Conservation (phyloP, 1,140 invertebrate species). For the Hermatobates lingyangjiaoensis region DNA sequence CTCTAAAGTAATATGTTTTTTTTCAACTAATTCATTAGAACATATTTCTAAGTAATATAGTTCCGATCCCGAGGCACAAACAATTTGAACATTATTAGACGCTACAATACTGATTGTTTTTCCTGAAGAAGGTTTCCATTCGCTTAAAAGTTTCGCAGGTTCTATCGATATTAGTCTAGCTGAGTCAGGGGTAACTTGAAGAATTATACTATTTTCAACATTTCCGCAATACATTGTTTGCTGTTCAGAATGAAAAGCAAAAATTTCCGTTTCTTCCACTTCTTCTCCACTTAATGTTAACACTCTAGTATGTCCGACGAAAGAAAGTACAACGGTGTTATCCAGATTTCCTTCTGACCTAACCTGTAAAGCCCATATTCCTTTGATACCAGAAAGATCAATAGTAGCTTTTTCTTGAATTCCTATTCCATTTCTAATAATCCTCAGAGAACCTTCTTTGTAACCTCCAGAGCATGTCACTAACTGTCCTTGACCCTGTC, state of each 20-base stretch:
- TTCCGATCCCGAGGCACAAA: slow-evolving; percentile 74
- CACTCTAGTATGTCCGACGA: slow-evolving; percentile 70
- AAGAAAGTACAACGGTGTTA: slow-evolving; percentile 79
- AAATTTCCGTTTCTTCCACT: slow-evolving; percentile 87
- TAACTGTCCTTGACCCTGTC: slow-evolving; percentile 92
- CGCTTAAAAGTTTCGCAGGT: slow-evolving; percentile 35
- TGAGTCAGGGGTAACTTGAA: slow-evolving; percentile 60
- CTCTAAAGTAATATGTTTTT: slow-evolving; percentile 48
- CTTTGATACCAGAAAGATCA: slow-evolving; percentile 90
- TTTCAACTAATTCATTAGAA: slow-evolving; percentile 39
- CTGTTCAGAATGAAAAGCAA: slow-evolving; percentile 70
- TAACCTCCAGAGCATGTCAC: slow-evolving; percentile 94
- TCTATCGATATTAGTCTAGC: slow-evolving; percentile 45
- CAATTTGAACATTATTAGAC: slow-evolving; percentile 61
- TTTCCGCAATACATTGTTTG: slow-evolving; percentile 89
- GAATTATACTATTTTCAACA: slow-evolving; percentile 61
- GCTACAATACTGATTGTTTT: slow-evolving; percentile 74
- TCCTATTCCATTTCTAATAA: slow-evolving; percentile 93
- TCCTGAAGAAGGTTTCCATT: slow-evolving; percentile 57
- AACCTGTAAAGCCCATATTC: slow-evolving; percentile 86
- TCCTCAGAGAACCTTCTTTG: slow-evolving; percentile 90
- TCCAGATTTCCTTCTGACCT: slow-evolving; percentile 39
- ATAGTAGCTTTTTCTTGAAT: slow-evolving; percentile 95
- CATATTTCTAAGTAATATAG: slow-evolving; percentile 76
- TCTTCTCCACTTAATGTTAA: slow-evolving; percentile 18